Base-by-base conservation (phyloP, 1,140 invertebrate species). In the Cyclina sinensis region DNA sequence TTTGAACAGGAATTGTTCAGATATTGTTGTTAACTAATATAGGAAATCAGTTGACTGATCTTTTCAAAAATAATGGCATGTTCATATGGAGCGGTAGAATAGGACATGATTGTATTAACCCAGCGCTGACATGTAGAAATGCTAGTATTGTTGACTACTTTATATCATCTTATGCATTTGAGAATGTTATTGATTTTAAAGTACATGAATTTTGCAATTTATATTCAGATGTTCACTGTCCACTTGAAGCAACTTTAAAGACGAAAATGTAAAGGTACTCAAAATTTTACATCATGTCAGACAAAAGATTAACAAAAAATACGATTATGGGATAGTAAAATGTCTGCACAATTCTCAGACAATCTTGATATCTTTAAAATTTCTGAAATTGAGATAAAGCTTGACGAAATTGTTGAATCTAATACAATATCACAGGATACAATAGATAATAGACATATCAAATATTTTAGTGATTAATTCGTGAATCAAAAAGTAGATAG, bases 311-410 rank as follows among this genome's bases (percentile, higher is more conserved):
- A 7, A 43, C 14, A 43, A 43, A 62, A 62, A 18, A n/a, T 30
- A 18, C 21, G 57, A 24, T 62, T 62, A 62, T 62, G 57, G 57
- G 57, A 62, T 18, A 4, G 57, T 62, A 62, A 62, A 30, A 62
- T 7, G 30, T 62, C 18, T 4, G 21, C 21, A 18, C 57, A 62
- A n/a, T 62, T 62, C 57, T 62, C 57, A 7, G 57, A 62, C 21
- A 62, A 62, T 30, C 57, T 24, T 62, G 57, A 62, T 30, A 24
- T 62, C 21, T 62, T 7, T 18, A 62, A 62, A 62, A 62, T 62
- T 62, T 62, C 57, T 62, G 57, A 62, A 62, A 62, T 62, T 62
- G 57, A 62, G 21, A 62, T 62, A 18, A 62, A 62, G 18, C 30
- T 62, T 24, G 57, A 62, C 30, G 57, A 62, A 62, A 62, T 62